A percentile compares a stretch with the other conserved stretches of the same genome.
Conservation (phyloP, 2,797 vertebrate species). For the Cirrhinus molitorella region DNA sequence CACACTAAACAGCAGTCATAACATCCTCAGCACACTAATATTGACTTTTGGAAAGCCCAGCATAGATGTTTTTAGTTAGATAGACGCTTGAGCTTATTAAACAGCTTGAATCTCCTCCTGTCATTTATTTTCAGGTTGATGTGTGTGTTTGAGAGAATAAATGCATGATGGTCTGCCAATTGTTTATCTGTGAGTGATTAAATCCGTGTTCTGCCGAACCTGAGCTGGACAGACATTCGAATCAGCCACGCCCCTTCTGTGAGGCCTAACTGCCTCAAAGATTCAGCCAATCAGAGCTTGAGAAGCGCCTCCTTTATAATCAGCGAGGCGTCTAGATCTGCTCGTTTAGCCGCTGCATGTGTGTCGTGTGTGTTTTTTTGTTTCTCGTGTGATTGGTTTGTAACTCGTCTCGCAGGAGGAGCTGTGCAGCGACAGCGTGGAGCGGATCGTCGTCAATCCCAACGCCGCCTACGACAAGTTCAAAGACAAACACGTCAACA, state of each 20-base stretch:
- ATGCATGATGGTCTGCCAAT: neutral
- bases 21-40: conserved; percentile 1
- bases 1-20: neutral
- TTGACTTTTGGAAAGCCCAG: neutral
- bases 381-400: conserved; percentile 38
- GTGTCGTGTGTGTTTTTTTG: conserved; percentile 19
- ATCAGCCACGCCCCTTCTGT: neutral
- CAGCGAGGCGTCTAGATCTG: neutral
- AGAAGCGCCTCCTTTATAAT: neutral
- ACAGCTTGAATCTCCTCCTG: neutral
- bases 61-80: neutral
- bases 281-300: conserved; percentile 40
- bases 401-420: conserved; percentile 84
- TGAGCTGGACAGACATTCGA: neutral
- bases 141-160: conserved; percentile 15
- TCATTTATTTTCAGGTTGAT: neutral
- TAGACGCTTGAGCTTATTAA: neutral
- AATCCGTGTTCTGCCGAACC: neutral
- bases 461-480: conserved; percentile 98
- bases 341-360: neutral
- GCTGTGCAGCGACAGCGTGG: conserved; percentile 95
- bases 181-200: conserved; percentile 8
- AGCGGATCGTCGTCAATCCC: conserved; percentile 96
- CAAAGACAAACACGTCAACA: conserved; percentile 92
- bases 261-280: neutral